Base-by-base conservation (phyloP, 2,113 vertebrate species). In the Zosterops hypoxanthus region DNA sequence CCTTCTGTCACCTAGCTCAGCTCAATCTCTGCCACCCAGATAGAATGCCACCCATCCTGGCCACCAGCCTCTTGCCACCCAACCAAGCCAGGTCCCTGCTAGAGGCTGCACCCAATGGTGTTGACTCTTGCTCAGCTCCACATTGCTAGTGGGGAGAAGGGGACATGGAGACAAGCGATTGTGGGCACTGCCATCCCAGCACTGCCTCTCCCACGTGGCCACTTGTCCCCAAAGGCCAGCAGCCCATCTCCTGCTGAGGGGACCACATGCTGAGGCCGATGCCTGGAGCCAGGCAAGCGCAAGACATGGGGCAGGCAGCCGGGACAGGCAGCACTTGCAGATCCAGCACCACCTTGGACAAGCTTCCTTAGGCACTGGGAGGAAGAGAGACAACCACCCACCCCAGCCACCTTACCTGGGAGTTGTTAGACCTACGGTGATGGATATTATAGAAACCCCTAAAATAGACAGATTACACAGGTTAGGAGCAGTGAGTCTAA, bases 401-500 rank as follows among this genome's bases (percentile, higher is more conserved):
- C 15, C 64, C 68, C 87, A 59, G 59, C 87, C 94, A 87, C 94
- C 95, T 96, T 95, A 96, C 96, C 96, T 96, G 96, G 63, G 55
- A 80, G 87, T 16, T 96, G 84, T 95, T 95, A 96, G 92, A 97
- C 88, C 90, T 97, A 96, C 36, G 82, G 92, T 96, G 94, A 70
- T 88, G 95, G 92, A 91, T 82, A 89, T 64, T 95, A 94, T 84
- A 95, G 82, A 97, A 95, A 78, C 8, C 88, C 95, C 92, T 96
- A 96, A 94, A 93, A 97, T 22, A 97, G 88, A 96, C 63, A 90
- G 87, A 96, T 96, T 70, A 94, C 88, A 94, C 79, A 95, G 82
- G 80, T 94, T 91, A 95, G 93, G 79, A 92, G 73, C 81, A 83
- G 75, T 91, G 84, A 86, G 94, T 95, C 94, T 95, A 95, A 69